Conservation (phyloP, 2,113 vertebrate species). For the Megaleporinus macrocephalus region DNA sequence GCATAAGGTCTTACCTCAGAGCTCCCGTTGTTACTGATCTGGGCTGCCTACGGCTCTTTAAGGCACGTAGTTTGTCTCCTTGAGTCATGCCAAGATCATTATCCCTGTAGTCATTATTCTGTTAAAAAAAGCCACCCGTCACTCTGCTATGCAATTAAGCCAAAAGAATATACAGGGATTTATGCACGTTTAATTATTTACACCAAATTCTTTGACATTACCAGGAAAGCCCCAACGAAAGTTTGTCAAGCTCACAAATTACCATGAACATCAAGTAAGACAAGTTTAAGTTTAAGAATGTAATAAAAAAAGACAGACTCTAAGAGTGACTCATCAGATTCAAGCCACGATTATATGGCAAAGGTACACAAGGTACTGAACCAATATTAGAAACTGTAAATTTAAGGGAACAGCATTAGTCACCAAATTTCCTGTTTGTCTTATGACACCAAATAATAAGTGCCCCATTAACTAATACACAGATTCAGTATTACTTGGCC, state of each 20-base stretch:
- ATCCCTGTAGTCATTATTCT: constrained; percentile 79
- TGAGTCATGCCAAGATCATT: constrained; percentile 82
- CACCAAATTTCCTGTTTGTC: background rate
- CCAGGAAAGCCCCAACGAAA: too few species aligned
- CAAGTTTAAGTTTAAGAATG: too few species aligned
- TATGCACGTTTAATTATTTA: too few species aligned
- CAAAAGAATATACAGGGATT: background rate
- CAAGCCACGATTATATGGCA: background rate
- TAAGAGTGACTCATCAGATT: background rate
- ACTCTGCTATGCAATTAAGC: background rate
- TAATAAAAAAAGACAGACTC: too few species aligned
- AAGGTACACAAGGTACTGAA: background rate
- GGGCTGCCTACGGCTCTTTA: constrained; percentile 86
- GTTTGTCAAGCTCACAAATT: too few species aligned
- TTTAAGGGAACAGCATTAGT: background rate
- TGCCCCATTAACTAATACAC: background rate
- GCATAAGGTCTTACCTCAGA: constrained; percentile 75
- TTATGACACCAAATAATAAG: background rate
- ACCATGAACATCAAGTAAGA: too few species aligned
- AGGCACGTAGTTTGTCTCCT: constrained; percentile 95
- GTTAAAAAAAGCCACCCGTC: constrained; percentile 42
- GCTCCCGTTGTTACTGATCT: constrained; percentile 79
- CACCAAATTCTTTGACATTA: background rate
- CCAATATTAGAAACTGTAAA: too few species aligned
- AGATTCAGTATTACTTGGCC: background rate